Evolutionary conservation across 2,888 invertebrate species (phyloP), one percentile per base, ranked within the genome.

Genomic region (Zygaena filipendulae): DNA sequence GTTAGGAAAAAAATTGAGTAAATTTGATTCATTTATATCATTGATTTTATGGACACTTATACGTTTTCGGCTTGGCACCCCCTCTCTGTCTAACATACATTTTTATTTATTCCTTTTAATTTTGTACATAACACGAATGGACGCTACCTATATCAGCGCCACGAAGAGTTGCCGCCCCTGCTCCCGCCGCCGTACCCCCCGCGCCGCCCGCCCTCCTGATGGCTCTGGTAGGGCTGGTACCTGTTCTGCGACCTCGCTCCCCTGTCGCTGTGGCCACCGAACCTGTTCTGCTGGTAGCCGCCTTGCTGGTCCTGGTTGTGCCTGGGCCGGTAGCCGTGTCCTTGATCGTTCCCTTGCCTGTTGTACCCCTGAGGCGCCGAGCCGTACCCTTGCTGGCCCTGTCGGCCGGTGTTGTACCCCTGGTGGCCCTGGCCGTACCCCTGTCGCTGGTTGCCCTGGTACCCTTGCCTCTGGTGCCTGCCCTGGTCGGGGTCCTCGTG

Each of bases 391-490:
- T n/a, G n/a, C n/a, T n/a, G n/a, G 16, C 36, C 40, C 24, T 42
- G 46, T 27, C 37, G 32, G 27, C 40, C 40, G 4, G 43, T 30
- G 19, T 52, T 51, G 38, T 52, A 29, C 22, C 43, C 37, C 3
- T 40, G 32, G 28, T 46, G 42, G 33, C 41, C 38, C 19, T 46
- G 43, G 11, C 29, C 21, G 32, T 50, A 38, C 4, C 45, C 42
- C n/a, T n/a, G n/a, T n/a, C n/a, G n/a, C 23, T 49, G 46, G 27
- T 38, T 45, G 35, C 23, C 30, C 10, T 32, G 32, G 21, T 43
- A 31, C 2, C 44, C 41, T 13, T 40, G 40, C 12, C 30, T 35
- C 23, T 42, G 37, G 29, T 36, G 29, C 20, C 35, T 12, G 16
- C 26, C 25, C 21, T 39, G 42, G 8, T 41, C 29, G 28, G 35